Conservation (phyloP, 2,797 vertebrate species). For the Acrossocheilus fasciatus region DNA sequence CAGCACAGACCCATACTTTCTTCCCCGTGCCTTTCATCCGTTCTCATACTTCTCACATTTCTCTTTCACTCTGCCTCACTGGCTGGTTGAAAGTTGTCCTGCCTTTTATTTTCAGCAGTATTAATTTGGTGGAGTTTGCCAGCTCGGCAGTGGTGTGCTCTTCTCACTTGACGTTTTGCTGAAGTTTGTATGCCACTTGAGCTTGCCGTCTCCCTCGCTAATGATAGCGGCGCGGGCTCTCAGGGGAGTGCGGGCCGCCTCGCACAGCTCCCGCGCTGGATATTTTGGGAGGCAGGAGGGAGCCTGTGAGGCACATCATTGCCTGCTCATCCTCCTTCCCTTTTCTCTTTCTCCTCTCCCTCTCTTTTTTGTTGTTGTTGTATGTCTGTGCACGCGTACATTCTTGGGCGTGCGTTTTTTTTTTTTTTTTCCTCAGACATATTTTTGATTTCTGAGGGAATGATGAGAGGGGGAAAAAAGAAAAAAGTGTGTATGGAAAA, state of each 20-base stretch:
- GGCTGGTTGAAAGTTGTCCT: conserved; percentile 87
- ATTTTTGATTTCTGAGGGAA: conserved; percentile 76
- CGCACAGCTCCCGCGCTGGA: conserved; percentile 79
- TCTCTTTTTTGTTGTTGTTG: conserved; percentile 78
- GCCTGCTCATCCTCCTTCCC: conserved; percentile 76
- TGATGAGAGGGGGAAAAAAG: conserved; percentile 48
- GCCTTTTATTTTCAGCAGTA: conserved; percentile 88
- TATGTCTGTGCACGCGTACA: conserved; percentile 80
- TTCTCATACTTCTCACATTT: conserved; percentile 64
- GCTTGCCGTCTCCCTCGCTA: conserved; percentile 83
- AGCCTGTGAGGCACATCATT: conserved; percentile 81
- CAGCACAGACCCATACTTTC: conserved; percentile 58
- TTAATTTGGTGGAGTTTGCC: conserved; percentile 82
- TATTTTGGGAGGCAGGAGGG: conserved; percentile 86
- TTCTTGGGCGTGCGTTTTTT: conserved; percentile 48
- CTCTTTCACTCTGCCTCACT: conserved; percentile 71
- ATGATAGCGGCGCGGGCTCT: conserved; percentile 85
- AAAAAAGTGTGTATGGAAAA: conserved; percentile 68
- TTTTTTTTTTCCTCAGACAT: conserved; percentile 59
- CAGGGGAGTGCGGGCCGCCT: conserved; percentile 81
- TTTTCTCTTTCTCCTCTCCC: conserved; percentile 64
- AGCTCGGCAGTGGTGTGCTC: conserved; percentile 64
- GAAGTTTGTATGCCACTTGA: conserved; percentile 88
- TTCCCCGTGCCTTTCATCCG: conserved; percentile 58
- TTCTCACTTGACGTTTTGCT: conserved; percentile 87